These are phyloP conservation scores for Haemorhous mexicanus DNA, from an alignment of 2,113 vertebrate genomes.

Conservation along the genomic window DNA sequence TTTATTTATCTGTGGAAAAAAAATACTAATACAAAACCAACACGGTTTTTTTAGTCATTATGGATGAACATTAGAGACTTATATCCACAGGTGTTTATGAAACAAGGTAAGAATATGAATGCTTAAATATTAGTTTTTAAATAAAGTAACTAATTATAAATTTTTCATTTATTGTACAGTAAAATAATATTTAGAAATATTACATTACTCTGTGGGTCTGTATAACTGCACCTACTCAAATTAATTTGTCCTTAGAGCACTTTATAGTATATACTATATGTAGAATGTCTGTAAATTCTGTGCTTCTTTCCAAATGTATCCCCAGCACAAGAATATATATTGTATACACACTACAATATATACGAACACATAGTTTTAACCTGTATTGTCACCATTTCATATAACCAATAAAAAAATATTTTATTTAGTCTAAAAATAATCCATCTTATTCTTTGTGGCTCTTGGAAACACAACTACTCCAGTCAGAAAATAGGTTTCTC, in stretches of 20 bases:
- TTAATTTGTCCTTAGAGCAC: not conserved
- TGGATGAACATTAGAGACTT: not conserved
- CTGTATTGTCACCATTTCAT: not conserved
- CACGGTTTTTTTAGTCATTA: not conserved
- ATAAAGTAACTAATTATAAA: not conserved
- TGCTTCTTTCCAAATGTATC: not conserved
- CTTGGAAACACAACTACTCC: not conserved
- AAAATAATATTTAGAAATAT: not conserved
- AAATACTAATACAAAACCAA: not conserved
- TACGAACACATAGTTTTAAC: not conserved
- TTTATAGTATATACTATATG: not conserved
- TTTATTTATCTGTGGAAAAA: not conserved
- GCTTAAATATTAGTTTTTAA: not conserved
- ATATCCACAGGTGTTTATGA: not conserved
- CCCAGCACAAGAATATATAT: not conserved
- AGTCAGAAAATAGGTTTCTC: not conserved
- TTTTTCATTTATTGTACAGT: not conserved
- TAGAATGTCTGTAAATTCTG: not conserved
- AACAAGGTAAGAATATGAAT: not conserved
- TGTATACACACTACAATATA: accelerated
- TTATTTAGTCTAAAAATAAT: not conserved
- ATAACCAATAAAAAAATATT: not conserved
- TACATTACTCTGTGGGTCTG: not conserved
- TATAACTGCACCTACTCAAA: not conserved
- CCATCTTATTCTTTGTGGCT: not conserved